Percentiles rank a stretch among this genome's conserved stretches.
Conservation (phyloP, 2,113 vertebrate species). For the Menidia beryllina region DNA sequence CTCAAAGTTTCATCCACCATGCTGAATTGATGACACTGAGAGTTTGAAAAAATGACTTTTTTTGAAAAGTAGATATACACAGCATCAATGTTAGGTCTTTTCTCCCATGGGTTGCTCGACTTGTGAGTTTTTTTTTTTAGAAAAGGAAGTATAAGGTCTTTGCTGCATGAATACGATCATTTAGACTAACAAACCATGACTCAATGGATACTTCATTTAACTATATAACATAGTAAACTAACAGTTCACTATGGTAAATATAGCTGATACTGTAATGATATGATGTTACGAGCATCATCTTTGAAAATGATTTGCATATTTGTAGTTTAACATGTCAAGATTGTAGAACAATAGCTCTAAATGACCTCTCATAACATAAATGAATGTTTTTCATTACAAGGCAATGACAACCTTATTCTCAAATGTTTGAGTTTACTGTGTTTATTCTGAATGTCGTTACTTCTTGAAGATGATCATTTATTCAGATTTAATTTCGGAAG, state of each 20-base stretch:
- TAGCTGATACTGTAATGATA: too few species aligned
- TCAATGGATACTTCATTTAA: not conserved
- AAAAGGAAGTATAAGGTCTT: not conserved
- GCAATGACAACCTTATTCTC: not conserved
- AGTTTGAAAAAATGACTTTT: slow-evolving; percentile 22
- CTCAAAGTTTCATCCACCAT: slow-evolving; percentile 22
- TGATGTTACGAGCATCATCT: too few species aligned
- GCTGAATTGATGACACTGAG: slow-evolving; percentile 14
- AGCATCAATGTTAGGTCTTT: not conserved
- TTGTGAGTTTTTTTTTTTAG: not conserved
- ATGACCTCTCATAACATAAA: not conserved
- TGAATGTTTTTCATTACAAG: too few species aligned
- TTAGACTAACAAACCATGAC: not conserved
- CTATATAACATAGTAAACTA: too few species aligned
- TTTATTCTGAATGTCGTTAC: not conserved
- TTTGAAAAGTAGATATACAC: not conserved
- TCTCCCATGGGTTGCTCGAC: not conserved
- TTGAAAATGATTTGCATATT: too few species aligned
- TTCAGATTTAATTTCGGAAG: slow-evolving; percentile 23
- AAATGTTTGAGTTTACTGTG: not conserved
- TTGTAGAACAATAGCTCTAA: not conserved
- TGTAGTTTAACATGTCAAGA: not conserved
- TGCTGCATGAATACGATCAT: too few species aligned
- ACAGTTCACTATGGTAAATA: too few species aligned
- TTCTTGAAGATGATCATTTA: slow-evolving; percentile 19